Evolutionary conservation across 1,140 invertebrate genomes (phyloP), one percentile per base, ranked within the genome.

Genomic region (Dryas iulia): DNA sequence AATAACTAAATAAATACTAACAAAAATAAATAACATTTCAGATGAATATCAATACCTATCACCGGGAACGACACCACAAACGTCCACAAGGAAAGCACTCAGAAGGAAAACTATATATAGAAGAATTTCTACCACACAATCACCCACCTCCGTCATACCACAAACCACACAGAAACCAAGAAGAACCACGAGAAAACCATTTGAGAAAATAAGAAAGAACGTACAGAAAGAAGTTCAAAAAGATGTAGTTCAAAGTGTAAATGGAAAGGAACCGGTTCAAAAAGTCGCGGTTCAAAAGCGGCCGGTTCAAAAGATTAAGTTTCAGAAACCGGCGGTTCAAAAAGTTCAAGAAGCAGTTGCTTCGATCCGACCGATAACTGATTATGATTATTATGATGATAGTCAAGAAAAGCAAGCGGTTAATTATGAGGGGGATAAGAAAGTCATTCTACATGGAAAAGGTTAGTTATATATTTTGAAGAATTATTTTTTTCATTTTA

Each of bases 341-440:
- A 61, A 56, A 10, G 25, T 66, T 33, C 26, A 53, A 53, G 65
- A 72, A 24, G 72, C 83, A 6, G 80, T 76, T n/a, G 86, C 77
- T 69, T 77, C 74, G 23, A 90, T 76, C 78, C 82, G 79, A 59
- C 92, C 88, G 47, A 87, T 93, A 3, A 79, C 89, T 1, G 94
- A 95, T 75, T 95, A 95, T 72, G 95, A 95, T 81, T 95, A 95
- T 80, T 95, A 95, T 75, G 95, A 95, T 71, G 94, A 95, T 64
- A 93, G 93, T 18, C 92, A 93, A 59, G 90, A 93, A 25, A 92
- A 92, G 21, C 75, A 95, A 7, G 84, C 93, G 14, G 89, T 86
- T n/a, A 94, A 94, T 70, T 90, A 93, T 62, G 78, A 78, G 0
- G 86, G 93, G 12, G 92, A 93, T 12, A 93, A 93, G 0, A 95